phyloP scores from a whole-genome alignment of 2,797 vertebrate genomes.

The Sebastes aleutianus region DNA sequence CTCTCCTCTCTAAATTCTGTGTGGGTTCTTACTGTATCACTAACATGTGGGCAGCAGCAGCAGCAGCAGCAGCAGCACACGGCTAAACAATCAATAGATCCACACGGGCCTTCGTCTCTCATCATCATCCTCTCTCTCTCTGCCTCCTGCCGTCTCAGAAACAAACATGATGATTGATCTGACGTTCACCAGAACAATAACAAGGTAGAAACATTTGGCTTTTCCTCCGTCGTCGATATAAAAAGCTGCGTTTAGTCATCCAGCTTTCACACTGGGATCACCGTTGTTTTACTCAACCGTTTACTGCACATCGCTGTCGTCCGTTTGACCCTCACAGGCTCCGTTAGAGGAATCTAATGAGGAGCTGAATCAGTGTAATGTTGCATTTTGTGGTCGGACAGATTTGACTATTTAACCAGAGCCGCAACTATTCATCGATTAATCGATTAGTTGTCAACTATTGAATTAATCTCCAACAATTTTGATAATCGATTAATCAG shows the following conservation, averaged over 20 bases:
- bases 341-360: too few relatives aligned
- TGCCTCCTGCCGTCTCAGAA: constrained; percentile 17
- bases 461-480: too few relatives aligned
- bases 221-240: background rate
- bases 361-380: too few relatives aligned
- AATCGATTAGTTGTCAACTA: too few relatives aligned
- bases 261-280: background rate
- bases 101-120: constrained; percentile 27
- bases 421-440: too few relatives aligned
- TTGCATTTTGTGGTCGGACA: too few relatives aligned
- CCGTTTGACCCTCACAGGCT: background rate
- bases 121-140: constrained; percentile 4
- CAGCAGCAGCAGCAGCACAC: constrained; percentile 25
- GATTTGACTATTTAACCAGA: too few relatives aligned
- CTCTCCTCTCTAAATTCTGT: constrained; percentile 21
- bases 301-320: too few relatives aligned
- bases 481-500: too few relatives aligned
- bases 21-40: constrained; percentile 57
- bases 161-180: constrained; percentile 7
- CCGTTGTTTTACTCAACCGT: background rate
- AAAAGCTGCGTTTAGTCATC: background rate
- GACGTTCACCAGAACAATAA: background rate
- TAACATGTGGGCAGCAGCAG: constrained; percentile 62
- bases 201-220: background rate
- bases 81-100: constrained; percentile 56